phyloP scores from a whole-genome alignment of 2,888 invertebrate genomes.

The Pediacus dermestoides region DNA sequence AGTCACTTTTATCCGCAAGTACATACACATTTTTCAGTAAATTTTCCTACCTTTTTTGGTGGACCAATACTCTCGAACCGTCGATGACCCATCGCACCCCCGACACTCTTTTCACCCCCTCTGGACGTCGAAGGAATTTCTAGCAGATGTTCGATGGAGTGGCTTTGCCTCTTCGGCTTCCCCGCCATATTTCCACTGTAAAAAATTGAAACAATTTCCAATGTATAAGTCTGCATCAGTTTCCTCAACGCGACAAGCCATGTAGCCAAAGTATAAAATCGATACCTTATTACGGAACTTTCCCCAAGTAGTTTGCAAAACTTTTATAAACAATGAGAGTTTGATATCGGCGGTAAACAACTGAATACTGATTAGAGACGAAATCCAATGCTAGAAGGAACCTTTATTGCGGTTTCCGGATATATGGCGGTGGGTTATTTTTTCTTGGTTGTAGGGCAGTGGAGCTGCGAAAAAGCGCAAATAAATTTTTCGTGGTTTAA shows the following conservation, averaged over 20 bases:
- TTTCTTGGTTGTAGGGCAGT: too few species aligned
- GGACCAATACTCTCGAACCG: conserved; percentile 34
- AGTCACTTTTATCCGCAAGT: too few species aligned
- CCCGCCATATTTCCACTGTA: conserved; percentile 34
- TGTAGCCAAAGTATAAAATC: conserved; percentile 41
- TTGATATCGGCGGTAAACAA: conserved; percentile 45
- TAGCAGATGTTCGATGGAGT: conserved; percentile 55
- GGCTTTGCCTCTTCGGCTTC: conserved; percentile 52
- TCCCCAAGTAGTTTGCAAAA: conserved; percentile 42
- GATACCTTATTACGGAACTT: conserved; percentile 47
- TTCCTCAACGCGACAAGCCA: too few species aligned
- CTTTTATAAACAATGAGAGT: conserved; percentile 46
- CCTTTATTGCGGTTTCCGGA: conserved; percentile 7
- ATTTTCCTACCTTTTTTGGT: conserved; percentile 51
- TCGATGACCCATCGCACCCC: conserved; percentile 18
- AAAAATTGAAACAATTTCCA: too few species aligned
- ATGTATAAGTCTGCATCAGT: too few species aligned
- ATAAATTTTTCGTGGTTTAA: too few species aligned
- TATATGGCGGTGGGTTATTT: too few species aligned
- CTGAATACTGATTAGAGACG: conserved; percentile 43
- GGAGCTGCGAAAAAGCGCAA: too few species aligned
- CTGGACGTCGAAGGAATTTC: conserved; percentile 51
- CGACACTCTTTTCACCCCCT: conserved; percentile 23
- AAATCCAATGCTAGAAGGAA: conserved; percentile 22
- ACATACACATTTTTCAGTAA: too few species aligned